Percentiles rank a stretch among this genome's conserved stretches.
Evolutionary conservation across 2,797 vertebrate genomes (phyloP).

Genomic region (Neosilurus hyrtlii): DNA sequence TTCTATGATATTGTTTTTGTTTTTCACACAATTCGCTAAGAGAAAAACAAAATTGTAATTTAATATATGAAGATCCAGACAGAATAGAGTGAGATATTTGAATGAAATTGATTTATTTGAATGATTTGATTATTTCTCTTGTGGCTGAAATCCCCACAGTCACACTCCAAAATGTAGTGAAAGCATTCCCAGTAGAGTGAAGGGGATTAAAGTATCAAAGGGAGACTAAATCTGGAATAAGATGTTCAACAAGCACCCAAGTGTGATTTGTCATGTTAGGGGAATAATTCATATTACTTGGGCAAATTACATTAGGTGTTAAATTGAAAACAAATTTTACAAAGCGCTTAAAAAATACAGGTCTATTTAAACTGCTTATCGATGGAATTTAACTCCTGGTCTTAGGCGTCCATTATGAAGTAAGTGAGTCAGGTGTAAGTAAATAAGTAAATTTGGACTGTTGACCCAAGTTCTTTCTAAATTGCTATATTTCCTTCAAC

Average conservation of each 20-base stretch:
- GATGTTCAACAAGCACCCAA: too few species aligned
- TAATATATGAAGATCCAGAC: not conserved
- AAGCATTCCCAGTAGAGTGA: too few species aligned
- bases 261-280: too few species aligned
- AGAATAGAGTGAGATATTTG: not conserved
- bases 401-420: not conserved
- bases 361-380: not conserved
- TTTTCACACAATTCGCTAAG: not conserved
- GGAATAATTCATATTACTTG: not conserved
- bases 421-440: not conserved
- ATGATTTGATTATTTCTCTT: not conserved
- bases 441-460: not conserved
- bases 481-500: too few species aligned
- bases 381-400: not conserved
- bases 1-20: too few species aligned
- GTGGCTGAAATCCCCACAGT: not conserved
- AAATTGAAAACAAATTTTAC: not conserved
- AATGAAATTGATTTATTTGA: not conserved
- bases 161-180: too few species aligned
- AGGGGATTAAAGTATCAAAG: not conserved
- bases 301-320: not conserved
- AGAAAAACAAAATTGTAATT: not conserved
- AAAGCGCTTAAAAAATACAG: not conserved
- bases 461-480: not conserved
- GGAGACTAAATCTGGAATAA: not conserved